Percentiles rank a stretch among this genome's conserved stretches.
phyloP scores from a whole-genome alignment of 2,888 invertebrate genomes.

The Habrosyne pyritoides region DNA sequence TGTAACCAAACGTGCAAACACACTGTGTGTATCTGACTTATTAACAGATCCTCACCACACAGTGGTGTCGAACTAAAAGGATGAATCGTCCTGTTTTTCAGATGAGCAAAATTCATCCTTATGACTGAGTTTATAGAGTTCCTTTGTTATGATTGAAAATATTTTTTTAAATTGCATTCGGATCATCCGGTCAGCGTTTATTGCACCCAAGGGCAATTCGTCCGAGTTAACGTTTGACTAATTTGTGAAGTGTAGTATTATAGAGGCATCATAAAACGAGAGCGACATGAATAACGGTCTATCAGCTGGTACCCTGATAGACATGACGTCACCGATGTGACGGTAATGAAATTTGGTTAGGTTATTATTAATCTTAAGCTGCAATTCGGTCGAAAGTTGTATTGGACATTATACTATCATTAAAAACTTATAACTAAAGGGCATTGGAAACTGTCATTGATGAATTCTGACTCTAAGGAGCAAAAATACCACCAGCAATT shows the following conservation, averaged over 20 bases:
- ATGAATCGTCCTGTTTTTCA: slow-evolving; percentile 18
- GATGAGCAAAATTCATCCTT: slow-evolving; percentile 30
- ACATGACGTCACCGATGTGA: slow-evolving; percentile 17
- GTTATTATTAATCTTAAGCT: too few relatives aligned
- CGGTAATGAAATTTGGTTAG: slow-evolving; percentile 14
- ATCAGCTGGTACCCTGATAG: slow-evolving; percentile 60
- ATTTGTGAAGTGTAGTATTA: slow-evolving; percentile 74
- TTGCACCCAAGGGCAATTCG: slow-evolving; percentile 78
- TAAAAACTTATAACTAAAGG: too few relatives aligned
- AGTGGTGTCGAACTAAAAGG: slow-evolving; percentile 27
- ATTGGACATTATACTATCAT: too few relatives aligned
- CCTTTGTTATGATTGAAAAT: slow-evolving; percentile 17
- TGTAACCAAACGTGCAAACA: slow-evolving; percentile 78
- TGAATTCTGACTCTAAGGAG: too few relatives aligned
- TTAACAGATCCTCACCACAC: slow-evolving; percentile 75
- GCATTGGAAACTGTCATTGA: too few relatives aligned
- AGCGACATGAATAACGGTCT: slow-evolving; percentile 51
- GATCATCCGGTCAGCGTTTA: slow-evolving; percentile 73
- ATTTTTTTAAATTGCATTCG: slow-evolving; percentile 63
- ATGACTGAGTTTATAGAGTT: slow-evolving; percentile 19
- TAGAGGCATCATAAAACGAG: slow-evolving; percentile 65
- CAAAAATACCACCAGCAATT: too few relatives aligned
- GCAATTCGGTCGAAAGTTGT: too few relatives aligned
- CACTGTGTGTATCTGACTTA: slow-evolving; percentile 69
- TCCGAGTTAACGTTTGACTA: slow-evolving; percentile 79